Evolutionary conservation across 2,888 invertebrate species (phyloP), one percentile per base, ranked within the genome.

Genomic region (Synergus itoensis): DNA sequence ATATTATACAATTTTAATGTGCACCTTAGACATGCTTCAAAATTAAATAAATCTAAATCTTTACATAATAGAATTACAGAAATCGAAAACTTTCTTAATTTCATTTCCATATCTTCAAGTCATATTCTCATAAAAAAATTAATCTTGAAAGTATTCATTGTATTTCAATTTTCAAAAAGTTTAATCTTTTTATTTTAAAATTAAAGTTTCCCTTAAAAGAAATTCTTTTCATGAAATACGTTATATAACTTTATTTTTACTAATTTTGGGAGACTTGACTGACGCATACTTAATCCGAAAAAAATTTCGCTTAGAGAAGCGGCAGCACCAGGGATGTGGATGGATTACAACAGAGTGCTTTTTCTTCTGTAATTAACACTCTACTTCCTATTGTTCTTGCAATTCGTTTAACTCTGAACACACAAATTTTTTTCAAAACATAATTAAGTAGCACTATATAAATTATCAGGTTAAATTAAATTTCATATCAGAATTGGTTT

Each of bases 381-480:
- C 48, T 48, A 16, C 16, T 48, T 48, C 48, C 28, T 28, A 28
- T 16, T 48, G 16, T 48, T 16, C 14, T 45, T 48, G 16, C 5
- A 48, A 16, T 14, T 14, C 45, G 4, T 45, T 45, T 45, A 14
- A 45, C 45, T 45, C 7, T 1, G 4, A 45, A 16, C 14, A 45
- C 14, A 16, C 14, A 45, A 0, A 3, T 36, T 4, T 36, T 36
- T 36, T 36, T 36, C 36, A 36, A 5, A 36, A 16, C 69, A 28
- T 69, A 48, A 67, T 67, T 67, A n/a, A 69, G 14, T 48, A 1
- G 16, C 48, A 14, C 16, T 18, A 18, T n/a, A 3, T 7, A 28
- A 69, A 69, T 69, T 28, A 69, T 69, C 16, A 69, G 18, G 28
- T 48, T 69, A 5, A 69, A 48, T 28, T 48, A 69, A 48, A 69